Evolutionary conservation across 1,140 invertebrate species (phyloP).

Genomic region (Eubasilissa regina): DNA sequence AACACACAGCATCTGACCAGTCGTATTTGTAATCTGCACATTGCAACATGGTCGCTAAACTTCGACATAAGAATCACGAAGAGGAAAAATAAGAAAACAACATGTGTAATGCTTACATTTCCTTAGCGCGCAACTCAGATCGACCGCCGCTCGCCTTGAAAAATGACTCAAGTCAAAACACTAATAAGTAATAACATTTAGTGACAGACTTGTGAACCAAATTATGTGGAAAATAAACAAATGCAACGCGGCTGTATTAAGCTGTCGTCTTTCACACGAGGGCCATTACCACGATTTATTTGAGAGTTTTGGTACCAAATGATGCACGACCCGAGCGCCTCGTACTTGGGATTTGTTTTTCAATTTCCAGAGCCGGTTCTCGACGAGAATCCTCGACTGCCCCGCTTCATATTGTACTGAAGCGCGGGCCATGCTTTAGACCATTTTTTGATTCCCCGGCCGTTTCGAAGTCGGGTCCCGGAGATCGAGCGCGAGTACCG

Average conservation of each 20-base stretch:
- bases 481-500: not conserved
- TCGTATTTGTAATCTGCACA: too few species aligned
- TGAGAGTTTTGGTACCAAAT: not conserved
- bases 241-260: not conserved
- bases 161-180: constrained; percentile 1
- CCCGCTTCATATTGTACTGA: too few species aligned
- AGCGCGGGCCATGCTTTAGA: not conserved
- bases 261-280: constrained; percentile 3
- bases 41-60: too few species aligned
- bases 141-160: not conserved
- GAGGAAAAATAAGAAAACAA: too few species aligned
- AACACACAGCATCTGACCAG: too few species aligned
- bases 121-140: too few species aligned
- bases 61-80: too few species aligned
- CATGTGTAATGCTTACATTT: too few species aligned
- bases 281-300: not conserved
- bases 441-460: too few species aligned
- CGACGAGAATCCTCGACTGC: not conserved
- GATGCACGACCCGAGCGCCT: not conserved
- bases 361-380: not conserved
- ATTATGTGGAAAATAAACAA: constrained; percentile 12
- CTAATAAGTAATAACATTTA: constrained; percentile 6
- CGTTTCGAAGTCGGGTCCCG: not conserved
- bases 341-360: not conserved
- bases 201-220: constrained; percentile 19